Evolutionary conservation across 2,888 invertebrate species (phyloP).

Genomic region (Drosophila picticornis): DNA sequence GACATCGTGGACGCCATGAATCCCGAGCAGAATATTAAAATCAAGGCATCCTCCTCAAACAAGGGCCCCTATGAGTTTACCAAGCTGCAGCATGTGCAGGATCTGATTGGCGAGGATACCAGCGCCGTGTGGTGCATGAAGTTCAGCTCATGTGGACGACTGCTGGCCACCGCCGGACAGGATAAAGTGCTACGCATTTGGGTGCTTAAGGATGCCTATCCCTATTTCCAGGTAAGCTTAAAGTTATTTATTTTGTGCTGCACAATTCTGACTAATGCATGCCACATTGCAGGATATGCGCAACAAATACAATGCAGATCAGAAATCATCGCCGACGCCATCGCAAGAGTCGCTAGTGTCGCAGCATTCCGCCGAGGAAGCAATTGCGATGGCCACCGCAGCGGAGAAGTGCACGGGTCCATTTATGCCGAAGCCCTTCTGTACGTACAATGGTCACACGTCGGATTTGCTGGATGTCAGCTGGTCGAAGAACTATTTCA

Average conservation of each 20-base stretch:
- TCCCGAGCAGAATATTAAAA: constrained; percentile 92
- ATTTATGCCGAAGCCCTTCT: constrained; percentile 96
- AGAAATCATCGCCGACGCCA: constrained; percentile 95
- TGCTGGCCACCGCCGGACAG: constrained; percentile 98
- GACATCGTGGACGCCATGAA: constrained; percentile 93
- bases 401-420: constrained; percentile 88
- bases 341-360: constrained; percentile 96
- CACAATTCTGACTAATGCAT: not conserved
- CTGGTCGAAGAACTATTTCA: constrained; percentile 99
- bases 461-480: constrained; percentile 98
- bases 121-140: constrained; percentile 99
- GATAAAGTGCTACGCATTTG: constrained; percentile 97
- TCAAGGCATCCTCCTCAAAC: constrained; percentile 97
- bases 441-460: constrained; percentile 96
- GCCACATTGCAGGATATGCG: constrained; percentile 91
- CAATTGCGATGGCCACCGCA: constrained; percentile 86
- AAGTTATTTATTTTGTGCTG: fast-evolving
- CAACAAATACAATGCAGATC: constrained; percentile 96
- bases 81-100: constrained; percentile 94
- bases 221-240: constrained; percentile 91
- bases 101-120: constrained; percentile 92
- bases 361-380: constrained; percentile 89
- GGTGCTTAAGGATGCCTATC: constrained; percentile 95
- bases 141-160: constrained; percentile 97
- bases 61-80: constrained; percentile 99